phyloP scores from a whole-genome alignment of 2,113 vertebrate genomes.

The Pseudorasbora parva region DNA sequence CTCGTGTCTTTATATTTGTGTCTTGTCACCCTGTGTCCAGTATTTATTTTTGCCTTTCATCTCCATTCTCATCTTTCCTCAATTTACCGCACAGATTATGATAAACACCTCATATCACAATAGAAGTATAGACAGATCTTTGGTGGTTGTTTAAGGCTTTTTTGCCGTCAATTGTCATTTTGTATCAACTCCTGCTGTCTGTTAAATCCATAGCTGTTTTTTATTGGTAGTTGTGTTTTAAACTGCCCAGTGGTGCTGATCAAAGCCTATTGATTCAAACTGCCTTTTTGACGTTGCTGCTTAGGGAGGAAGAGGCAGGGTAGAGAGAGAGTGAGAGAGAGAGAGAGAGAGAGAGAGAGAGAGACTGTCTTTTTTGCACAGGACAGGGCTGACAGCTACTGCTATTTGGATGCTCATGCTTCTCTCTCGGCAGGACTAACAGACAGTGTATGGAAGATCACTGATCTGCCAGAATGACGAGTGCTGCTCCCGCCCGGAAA shows the following conservation, averaged over 20 bases:
- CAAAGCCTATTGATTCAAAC: constrained; percentile 60
- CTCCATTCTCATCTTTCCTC: background rate
- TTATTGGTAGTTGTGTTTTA: constrained; percentile 33
- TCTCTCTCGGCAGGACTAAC: constrained; percentile 59
- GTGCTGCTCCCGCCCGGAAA: constrained; percentile 85
- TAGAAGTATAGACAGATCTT: constrained; percentile 9
- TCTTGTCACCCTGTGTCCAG: background rate
- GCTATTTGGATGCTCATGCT: constrained; percentile 35
- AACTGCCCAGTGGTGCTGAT: constrained; percentile 50
- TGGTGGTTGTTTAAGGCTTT: background rate
- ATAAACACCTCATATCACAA: constrained; percentile 38
- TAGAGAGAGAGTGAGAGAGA: background rate
- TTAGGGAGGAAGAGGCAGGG: constrained; percentile 38
- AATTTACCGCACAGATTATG: background rate
- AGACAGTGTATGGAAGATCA: constrained; percentile 46
- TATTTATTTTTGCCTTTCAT: constrained; percentile 2
- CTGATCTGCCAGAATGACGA: constrained; percentile 81
- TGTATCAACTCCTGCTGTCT: constrained; percentile 8
- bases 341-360: constrained; percentile 19
- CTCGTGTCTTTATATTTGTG: background rate
- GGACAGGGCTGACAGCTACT: constrained; percentile 42
- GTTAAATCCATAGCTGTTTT: constrained; percentile 33
- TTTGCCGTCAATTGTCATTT: too few species aligned
- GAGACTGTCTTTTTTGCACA: constrained; percentile 28
- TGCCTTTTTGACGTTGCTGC: constrained; percentile 47